phyloP scores from a whole-genome alignment of 2,888 invertebrate species.

The Drosophila paramelanica region DNA sequence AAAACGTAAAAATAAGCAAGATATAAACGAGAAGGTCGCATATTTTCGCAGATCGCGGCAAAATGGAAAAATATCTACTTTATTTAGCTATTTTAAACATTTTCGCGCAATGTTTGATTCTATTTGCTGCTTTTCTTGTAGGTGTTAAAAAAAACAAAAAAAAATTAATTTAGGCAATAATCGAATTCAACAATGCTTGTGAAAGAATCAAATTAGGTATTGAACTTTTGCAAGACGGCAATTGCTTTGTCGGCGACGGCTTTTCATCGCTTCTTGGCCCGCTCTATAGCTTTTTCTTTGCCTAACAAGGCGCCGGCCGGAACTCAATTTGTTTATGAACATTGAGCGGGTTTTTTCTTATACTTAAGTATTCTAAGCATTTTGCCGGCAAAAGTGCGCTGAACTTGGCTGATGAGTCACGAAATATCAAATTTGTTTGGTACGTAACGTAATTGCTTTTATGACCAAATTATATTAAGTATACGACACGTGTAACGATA shows the following conservation, averaged over 20 bases:
- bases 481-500: slow-evolving; percentile 54
- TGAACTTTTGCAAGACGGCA: not conserved
- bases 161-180: slow-evolving; percentile 27
- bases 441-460: slow-evolving; percentile 41
- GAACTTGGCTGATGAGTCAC: slow-evolving; percentile 60
- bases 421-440: not conserved
- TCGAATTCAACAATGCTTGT: slow-evolving; percentile 17
- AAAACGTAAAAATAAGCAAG: slow-evolving; percentile 22
- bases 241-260: slow-evolving; percentile 44
- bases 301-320: slow-evolving; percentile 18
- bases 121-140: slow-evolving; percentile 6
- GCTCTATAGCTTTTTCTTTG: slow-evolving; percentile 20
- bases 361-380: slow-evolving; percentile 3
- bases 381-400: slow-evolving; percentile 35
- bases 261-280: slow-evolving; percentile 38
- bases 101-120: slow-evolving; percentile 33
- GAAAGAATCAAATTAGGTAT: not conserved
- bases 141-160: slow-evolving; percentile 33
- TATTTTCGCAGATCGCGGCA: not conserved
- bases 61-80: slow-evolving; percentile 1
- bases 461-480: slow-evolving; percentile 38
- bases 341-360: slow-evolving; percentile 3
- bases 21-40: slow-evolving; percentile 31
- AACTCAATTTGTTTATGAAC: slow-evolving; percentile 20
- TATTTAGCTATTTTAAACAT: slow-evolving; percentile 12